A percentile compares a stretch with the other conserved stretches of the same genome.
Conservation (phyloP, 2,113 vertebrate species). For the Lucifuga dentata region DNA sequence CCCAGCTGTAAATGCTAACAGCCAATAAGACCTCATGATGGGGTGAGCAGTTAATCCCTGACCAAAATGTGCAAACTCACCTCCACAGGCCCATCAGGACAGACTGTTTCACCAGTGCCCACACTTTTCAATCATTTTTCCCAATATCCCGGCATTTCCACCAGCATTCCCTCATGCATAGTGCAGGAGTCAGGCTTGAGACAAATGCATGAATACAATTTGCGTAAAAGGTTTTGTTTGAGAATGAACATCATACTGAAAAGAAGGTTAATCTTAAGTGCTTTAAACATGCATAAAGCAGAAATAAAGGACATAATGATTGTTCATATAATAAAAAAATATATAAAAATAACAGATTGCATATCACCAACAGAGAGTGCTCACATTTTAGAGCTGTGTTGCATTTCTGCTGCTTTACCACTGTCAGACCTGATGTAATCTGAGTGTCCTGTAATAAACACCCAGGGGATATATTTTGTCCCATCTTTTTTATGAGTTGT, state of each 20-base stretch:
- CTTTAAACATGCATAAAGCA: constrained; percentile 4
- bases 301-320: not conserved
- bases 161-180: not conserved
- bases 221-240: not conserved
- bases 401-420: constrained; percentile 12
- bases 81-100: constrained; percentile 37
- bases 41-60: constrained; percentile 58
- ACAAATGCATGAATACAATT: not conserved
- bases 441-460: constrained; percentile 51
- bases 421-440: constrained; percentile 50
- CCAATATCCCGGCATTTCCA: not conserved
- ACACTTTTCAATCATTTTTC: constrained; percentile 1
- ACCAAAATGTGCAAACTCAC: constrained; percentile 11
- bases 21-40: constrained; percentile 49
- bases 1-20: constrained; percentile 41
- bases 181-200: not conserved
- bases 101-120: constrained; percentile 19
- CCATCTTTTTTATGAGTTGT: constrained; percentile 44
- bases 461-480: constrained; percentile 31
- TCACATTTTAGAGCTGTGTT: not conserved
- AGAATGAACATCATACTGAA: not conserved
- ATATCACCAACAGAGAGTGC: no score
- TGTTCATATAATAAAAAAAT: constrained; percentile 13
- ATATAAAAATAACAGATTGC: not conserved
- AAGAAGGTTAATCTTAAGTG: not conserved